Evolutionary conservation across 35 echinoderm and acorn worm genomes (phyloP).

Genomic region (Diadema setosum): DNA sequence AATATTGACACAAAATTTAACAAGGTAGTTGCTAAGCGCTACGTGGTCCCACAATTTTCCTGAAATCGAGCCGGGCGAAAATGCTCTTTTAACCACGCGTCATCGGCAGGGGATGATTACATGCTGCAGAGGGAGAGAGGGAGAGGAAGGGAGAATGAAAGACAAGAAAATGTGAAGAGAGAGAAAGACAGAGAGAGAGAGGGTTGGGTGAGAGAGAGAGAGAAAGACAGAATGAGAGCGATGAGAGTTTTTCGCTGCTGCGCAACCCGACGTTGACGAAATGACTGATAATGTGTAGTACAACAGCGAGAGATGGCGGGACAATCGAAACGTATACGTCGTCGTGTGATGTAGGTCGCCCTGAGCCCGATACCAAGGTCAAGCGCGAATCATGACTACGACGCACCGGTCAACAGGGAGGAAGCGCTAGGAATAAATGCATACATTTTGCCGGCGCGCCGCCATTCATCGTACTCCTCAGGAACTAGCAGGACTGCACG

Average conservation of each 20-base stretch:
- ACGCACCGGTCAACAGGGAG: background rate
- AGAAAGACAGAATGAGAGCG: too few species aligned
- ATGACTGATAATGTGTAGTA: background rate
- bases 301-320: background rate
- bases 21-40: conserved; percentile 16
- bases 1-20: conserved; percentile 34
- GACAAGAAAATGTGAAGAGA: too few species aligned
- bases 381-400: background rate
- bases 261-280: background rate
- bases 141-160: too few species aligned
- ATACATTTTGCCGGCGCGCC: too few species aligned
- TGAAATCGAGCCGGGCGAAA: conserved; percentile 4
- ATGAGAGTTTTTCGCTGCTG: background rate
- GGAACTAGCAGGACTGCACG: too few species aligned
- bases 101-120: background rate
- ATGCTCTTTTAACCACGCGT: background rate
- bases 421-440: conserved; percentile 1
- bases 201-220: too few species aligned
- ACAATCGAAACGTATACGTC: background rate
- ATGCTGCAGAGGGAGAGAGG: too few species aligned
- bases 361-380: background rate
- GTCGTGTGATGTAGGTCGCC: conserved; percentile 1
- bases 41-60: background rate
- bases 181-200: too few species aligned
- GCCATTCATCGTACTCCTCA: too few species aligned